Evolutionary conservation across 2,888 invertebrate species (phyloP).

Genomic region (Netelia fuscicornis): DNA sequence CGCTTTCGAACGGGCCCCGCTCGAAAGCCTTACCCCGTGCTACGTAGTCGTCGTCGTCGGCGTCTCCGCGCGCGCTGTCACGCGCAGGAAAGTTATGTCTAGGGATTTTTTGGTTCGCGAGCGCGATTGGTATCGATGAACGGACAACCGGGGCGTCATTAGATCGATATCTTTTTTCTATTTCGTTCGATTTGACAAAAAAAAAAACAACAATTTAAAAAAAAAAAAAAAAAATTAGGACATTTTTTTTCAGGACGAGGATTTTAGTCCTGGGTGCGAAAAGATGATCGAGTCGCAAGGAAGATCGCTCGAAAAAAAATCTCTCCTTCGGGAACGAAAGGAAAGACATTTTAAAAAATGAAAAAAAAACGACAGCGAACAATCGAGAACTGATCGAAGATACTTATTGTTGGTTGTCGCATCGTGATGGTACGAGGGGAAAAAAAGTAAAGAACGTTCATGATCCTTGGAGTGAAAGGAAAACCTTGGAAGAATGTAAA

Average conservation of each 20-base stretch:
- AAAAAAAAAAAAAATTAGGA: slow-evolving; percentile 3
- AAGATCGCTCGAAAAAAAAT: slow-evolving; percentile 14
- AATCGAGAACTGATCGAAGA: slow-evolving; percentile 39
- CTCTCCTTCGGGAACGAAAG: slow-evolving; percentile 11
- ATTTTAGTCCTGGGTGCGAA: too few relatives aligned
- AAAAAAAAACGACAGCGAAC: slow-evolving; percentile 23
- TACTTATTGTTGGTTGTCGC: slow-evolving; percentile 23
- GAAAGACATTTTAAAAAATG: neutral
- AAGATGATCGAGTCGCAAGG: neutral
- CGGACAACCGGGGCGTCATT: too few relatives aligned
- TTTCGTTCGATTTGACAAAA: neutral
- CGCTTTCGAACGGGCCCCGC: slow-evolving; percentile 43
- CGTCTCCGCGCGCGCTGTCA: slow-evolving; percentile 8
- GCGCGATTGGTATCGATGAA: neutral
- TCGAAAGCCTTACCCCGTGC: slow-evolving; percentile 21
- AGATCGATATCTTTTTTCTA: too few relatives aligned
- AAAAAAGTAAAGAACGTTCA: slow-evolving; percentile 31
- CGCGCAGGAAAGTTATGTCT: slow-evolving; percentile 11
- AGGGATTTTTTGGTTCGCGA: slow-evolving; percentile 23
- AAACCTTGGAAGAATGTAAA: slow-evolving; percentile 40
- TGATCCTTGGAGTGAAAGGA: slow-evolving; percentile 25
- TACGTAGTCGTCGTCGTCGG: slow-evolving; percentile 24
- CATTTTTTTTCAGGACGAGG: too few relatives aligned
- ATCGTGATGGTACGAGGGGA: slow-evolving; percentile 12
- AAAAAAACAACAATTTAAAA: slow-evolving; percentile 2